Evolutionary conservation across 1,140 invertebrate species (phyloP), one percentile per base, ranked within the genome.

Genomic region (Drosophila novamexicana): DNA sequence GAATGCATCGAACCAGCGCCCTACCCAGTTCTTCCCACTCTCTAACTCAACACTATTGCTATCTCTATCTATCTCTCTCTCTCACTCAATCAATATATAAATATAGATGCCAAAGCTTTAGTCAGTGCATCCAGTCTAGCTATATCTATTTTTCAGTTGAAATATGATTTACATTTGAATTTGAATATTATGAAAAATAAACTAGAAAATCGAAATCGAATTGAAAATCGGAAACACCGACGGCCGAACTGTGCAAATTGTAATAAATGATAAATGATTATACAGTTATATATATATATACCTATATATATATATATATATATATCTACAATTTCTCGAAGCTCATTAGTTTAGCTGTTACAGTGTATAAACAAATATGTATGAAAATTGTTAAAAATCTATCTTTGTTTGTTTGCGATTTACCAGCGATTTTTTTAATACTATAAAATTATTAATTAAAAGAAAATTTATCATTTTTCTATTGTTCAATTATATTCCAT

Each of bases 161-260:
- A 64, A 67, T 75, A 70, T 67, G 49, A 64, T 78, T 78, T 74
- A 44, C 22, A 64, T 61, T 68, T 61, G 45, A 47, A 34, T 7
- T 36, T 39, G n/a, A 18, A 59, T 61, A 12, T 9, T 12, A 10
- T 40, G 10, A 34, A 40, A 45, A 61, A 9, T 14, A 47, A 53
- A 69, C 18, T 40, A 22, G 6, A 52, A 40, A 7, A 32, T 18
- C 5, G 16, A 54, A 39, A 50, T 16, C 3, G 34, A 50, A 54
- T 32, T 45, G 54, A 66, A 65, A 65, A 70, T 50, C 63, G 56
- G 47, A 47, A 32, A 37, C n/a, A 34, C 18, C 49, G 9, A 45
- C 32, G 54, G 66, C 50, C 68, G 73, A 77, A 88, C 90, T 91
- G 90, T 91, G 90, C 90, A 91, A 91, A 91, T 91, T 91, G 90